phyloP scores from a whole-genome alignment of 2,888 invertebrate species.

The Folsomia candida region DNA sequence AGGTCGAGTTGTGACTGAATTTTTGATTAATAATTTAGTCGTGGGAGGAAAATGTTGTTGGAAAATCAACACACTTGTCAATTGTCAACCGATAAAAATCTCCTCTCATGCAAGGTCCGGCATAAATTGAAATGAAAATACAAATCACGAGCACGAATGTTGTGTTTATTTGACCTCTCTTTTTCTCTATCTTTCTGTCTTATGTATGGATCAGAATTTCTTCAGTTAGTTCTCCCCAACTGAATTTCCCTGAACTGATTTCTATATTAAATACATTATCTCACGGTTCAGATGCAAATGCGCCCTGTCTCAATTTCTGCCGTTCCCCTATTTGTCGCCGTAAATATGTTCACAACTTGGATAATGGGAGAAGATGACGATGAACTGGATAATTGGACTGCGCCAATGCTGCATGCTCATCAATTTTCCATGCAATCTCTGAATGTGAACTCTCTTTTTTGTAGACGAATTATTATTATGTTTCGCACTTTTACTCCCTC shows the following conservation, averaged over 20 bases:
- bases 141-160: not conserved
- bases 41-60: not conserved
- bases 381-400: not conserved
- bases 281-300: too few relatives aligned
- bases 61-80: not conserved
- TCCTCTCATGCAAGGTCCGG: not conserved
- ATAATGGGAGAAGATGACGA: not conserved
- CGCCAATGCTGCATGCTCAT: not conserved
- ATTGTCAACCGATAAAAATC: not conserved
- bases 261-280: too few relatives aligned
- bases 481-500: too few relatives aligned
- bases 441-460: not conserved
- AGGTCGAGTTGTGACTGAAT: not conserved
- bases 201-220: too few relatives aligned
- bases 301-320: not conserved
- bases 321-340: not conserved
- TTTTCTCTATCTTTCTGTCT: too few relatives aligned
- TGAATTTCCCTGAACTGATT: too few relatives aligned
- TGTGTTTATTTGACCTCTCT: not conserved
- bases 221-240: too few relatives aligned
- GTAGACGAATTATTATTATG: too few relatives aligned
- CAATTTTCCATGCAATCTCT: too few relatives aligned
- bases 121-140: not conserved
- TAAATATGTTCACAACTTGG: not conserved
- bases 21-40: too few relatives aligned